A percentile compares a stretch with the other conserved stretches of the same genome.
These are phyloP conservation scores for Hirtodrosophila alboralis DNA, from an alignment of 2,888 invertebrate species.

Conservation along the genomic window DNA sequence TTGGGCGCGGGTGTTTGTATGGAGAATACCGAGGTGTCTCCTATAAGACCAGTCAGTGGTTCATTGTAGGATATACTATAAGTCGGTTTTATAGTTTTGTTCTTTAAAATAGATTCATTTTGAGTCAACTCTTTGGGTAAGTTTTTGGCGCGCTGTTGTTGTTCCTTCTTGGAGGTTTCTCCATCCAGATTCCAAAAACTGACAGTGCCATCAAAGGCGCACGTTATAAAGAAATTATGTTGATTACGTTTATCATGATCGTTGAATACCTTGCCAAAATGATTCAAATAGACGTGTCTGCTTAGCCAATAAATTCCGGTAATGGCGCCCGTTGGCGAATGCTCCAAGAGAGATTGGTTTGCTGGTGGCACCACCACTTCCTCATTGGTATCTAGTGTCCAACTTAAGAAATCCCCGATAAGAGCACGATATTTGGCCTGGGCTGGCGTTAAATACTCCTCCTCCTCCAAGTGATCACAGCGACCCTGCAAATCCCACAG, in stretches of 20 bases:
- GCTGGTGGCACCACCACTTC: constrained; percentile 86
- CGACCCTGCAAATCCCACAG: constrained; percentile 89
- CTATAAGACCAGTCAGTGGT: constrained; percentile 83
- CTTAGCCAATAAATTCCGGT: constrained; percentile 89
- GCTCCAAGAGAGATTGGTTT: constrained; percentile 86
- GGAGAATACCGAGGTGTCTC: constrained; percentile 73
- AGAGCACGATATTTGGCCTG: constrained; percentile 87
- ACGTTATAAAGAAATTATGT: constrained; percentile 87
- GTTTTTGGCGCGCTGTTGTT: constrained; percentile 39
- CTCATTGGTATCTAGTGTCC: constrained; percentile 88
- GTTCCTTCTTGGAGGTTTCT: constrained; percentile 42
- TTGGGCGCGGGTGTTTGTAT: constrained; percentile 42
- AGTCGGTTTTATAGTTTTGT: constrained; percentile 87
- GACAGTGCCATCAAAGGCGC: constrained; percentile 88
- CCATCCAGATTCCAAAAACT: constrained; percentile 89
- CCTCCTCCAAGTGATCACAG: constrained; percentile 87
- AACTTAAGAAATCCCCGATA: constrained; percentile 87
- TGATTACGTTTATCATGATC: constrained; percentile 82
- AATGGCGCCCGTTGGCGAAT: constrained; percentile 88
- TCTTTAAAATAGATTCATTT: constrained; percentile 87
- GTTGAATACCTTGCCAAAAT: constrained; percentile 86
- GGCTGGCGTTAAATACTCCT: constrained; percentile 86
- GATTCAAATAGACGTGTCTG: constrained; percentile 86
- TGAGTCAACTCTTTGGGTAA: constrained; percentile 86
- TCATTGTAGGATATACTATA: constrained; percentile 85